phyloP scores from a whole-genome alignment of 2,113 vertebrate species.

The pig (Sus scrofa) region T2T-Sscrofa CM000822.6:15201001-15201500 shows the following conservation, averaged over 20 bases:
- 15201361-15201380: no score
- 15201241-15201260: accelerated
- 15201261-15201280: no score
- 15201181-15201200: background rate
- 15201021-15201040: background rate
- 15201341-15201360: no score
- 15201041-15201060: background rate
- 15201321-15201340: background rate
- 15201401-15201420: no score
- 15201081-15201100: background rate
- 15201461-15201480: no score
- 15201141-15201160: background rate
- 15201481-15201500: no score
- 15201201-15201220: background rate
- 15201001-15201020: no score
- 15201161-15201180: no score
- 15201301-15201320: background rate
- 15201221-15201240: background rate
- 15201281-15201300: background rate
- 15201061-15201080: background rate
- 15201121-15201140: background rate
- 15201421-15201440: no score
- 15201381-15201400: no score
- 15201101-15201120: background rate
- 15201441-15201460: no score